Conservation (phyloP, 2,113 vertebrate genomes). For the Desmodus rotundus region DNA sequence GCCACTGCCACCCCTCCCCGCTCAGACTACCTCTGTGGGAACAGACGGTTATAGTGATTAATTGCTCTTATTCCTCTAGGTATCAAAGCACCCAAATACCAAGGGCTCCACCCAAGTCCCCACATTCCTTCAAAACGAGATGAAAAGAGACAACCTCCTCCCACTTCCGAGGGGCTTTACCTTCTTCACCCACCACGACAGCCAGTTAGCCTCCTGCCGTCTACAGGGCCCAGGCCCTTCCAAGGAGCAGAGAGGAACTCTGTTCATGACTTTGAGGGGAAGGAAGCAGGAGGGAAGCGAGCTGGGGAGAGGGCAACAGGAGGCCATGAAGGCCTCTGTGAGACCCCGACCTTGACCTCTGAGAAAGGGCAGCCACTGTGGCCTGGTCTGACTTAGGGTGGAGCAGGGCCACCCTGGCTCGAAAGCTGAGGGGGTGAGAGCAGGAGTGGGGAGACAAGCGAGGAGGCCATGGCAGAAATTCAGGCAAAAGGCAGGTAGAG, state of each 20-base stretch:
- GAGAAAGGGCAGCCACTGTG: not conserved
- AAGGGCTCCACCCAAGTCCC: not conserved
- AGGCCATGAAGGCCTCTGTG: not conserved
- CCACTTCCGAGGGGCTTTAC: not conserved
- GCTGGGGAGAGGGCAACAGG: not conserved
- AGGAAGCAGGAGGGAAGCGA: not conserved
- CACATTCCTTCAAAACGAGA: slow-evolving; percentile 35
- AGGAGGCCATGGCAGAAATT: not conserved
- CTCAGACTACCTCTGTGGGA: not conserved
- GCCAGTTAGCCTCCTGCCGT: not conserved
- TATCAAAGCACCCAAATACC: slow-evolving; percentile 67
- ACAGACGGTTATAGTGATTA: slow-evolving; percentile 48
- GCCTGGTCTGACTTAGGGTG: not conserved
- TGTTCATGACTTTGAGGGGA: not conserved
- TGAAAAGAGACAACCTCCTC: not conserved
- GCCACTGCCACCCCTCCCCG: not conserved
- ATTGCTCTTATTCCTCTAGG: slow-evolving; percentile 48
- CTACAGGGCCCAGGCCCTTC: not conserved
- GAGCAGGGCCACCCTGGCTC: not conserved
- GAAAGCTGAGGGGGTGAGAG: not conserved
- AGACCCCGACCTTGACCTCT: not conserved
- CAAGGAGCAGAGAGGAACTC: not conserved
- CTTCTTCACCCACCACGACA: not conserved
- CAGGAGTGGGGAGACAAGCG: not conserved
- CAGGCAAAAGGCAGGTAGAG: not conserved